phyloP scores from a whole-genome alignment of 2,113 vertebrate genomes.

The Geococcyx californianus region DNA sequence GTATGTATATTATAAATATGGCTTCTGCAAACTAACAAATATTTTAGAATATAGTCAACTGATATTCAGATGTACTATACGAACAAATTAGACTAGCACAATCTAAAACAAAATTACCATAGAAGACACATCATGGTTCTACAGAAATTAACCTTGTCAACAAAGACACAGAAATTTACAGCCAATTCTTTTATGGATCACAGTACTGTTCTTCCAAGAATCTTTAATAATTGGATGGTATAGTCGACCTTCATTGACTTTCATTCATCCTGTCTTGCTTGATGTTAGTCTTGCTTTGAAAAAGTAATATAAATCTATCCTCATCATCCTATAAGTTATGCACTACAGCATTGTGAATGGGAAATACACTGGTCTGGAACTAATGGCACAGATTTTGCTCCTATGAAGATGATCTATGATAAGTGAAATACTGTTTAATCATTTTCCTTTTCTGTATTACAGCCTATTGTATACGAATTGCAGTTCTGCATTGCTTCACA shows the following conservation, averaged over 20 bases:
- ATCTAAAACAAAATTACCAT: neutral
- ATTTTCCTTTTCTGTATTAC: conserved; percentile 53
- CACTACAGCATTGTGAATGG: conserved; percentile 65
- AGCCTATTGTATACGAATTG: conserved; percentile 15
- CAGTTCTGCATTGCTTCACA: conserved; percentile 26
- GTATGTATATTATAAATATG: neutral
- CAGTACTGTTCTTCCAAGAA: conserved; percentile 65
- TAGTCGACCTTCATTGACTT: conserved; percentile 72
- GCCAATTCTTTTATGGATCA: conserved; percentile 50
- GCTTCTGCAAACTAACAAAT: neutral
- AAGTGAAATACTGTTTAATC: conserved; percentile 36
- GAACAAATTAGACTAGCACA: neutral
- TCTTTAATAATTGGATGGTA: conserved; percentile 68
- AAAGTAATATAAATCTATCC: conserved; percentile 47
- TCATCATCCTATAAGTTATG: conserved; percentile 29
- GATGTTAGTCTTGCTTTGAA: conserved; percentile 58
- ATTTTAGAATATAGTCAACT: neutral
- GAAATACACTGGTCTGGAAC: conserved; percentile 64
- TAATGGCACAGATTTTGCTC: conserved; percentile 49
- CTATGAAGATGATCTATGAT: conserved; percentile 66
- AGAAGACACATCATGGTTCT: conserved; percentile 1
- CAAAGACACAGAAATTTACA: conserved; percentile 60
- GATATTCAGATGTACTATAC: neutral
- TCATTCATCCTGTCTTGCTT: conserved; percentile 51
- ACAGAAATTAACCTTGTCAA: conserved; percentile 50